Percentiles rank a stretch among this genome's conserved stretches.
phyloP scores from a whole-genome alignment of 2,888 invertebrate species.

The Schizotus pectinicornis region DNA sequence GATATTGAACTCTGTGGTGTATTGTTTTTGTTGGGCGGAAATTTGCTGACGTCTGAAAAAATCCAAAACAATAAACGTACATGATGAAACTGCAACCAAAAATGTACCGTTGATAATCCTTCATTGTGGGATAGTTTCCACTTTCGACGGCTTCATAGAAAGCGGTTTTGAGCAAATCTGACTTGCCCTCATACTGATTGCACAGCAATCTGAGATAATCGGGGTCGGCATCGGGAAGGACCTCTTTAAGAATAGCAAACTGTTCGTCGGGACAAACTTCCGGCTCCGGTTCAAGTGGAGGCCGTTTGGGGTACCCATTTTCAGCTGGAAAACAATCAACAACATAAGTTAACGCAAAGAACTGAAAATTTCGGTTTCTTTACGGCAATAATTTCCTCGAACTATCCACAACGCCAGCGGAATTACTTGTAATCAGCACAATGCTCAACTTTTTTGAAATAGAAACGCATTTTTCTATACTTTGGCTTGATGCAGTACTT shows the following conservation, averaged over 20 bases:
- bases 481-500: too few relatives aligned
- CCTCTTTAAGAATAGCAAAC: constrained; percentile 40
- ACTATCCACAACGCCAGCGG: too few relatives aligned
- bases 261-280: constrained; percentile 44
- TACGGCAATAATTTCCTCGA: too few relatives aligned
- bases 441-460: too few relatives aligned
- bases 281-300: constrained; percentile 20
- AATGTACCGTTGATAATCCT: constrained; percentile 38
- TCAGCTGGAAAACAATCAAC: constrained; percentile 5
- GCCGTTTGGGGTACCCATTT: constrained; percentile 44
- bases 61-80: constrained; percentile 12
- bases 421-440: too few relatives aligned
- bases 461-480: too few relatives aligned
- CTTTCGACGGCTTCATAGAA: constrained; percentile 40
- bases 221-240: constrained; percentile 50
- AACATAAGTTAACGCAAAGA: background rate
- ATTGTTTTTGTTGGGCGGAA: constrained; percentile 55
- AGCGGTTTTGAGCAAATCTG: constrained; percentile 39
- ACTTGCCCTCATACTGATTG: constrained; percentile 34
- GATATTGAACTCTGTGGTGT: constrained; percentile 57
- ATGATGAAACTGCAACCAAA: constrained; percentile 16
- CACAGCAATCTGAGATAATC: constrained; percentile 40
- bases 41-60: constrained; percentile 46
- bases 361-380: too few relatives aligned
- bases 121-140: constrained; percentile 46